Conservation (phyloP, 2,888 invertebrate species). For the Flexamia atlantica region DNA sequence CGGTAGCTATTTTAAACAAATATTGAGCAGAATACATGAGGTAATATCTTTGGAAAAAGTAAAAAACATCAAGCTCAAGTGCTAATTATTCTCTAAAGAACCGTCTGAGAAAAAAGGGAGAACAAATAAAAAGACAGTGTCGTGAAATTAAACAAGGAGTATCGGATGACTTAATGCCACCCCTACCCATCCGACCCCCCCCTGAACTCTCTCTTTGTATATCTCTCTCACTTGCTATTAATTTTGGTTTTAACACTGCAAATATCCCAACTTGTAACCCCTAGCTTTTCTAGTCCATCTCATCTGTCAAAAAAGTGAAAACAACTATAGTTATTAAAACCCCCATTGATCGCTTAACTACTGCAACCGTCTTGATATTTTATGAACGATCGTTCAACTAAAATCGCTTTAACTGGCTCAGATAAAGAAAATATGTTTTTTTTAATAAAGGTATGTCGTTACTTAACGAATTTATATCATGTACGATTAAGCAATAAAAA, state of each 20-base stretch:
- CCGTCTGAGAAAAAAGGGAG: conserved; percentile 16
- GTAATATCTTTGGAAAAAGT: neutral
- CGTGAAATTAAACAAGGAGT: conserved; percentile 34
- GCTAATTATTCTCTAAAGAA: conserved; percentile 31
- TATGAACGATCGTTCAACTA: neutral
- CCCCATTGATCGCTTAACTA: no score
- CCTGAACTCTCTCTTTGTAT: neutral
- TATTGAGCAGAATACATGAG: neutral
- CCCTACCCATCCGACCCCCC: neutral
- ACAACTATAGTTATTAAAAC: no score
- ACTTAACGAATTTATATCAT: no score
- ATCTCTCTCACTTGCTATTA: neutral
- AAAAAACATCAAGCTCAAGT: conserved; percentile 26
- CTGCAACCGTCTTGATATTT: no score
- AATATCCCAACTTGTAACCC: no score
- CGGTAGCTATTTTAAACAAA: neutral
- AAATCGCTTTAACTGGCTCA: neutral
- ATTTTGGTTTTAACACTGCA: no score
- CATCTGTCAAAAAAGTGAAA: no score
- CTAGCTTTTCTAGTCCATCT: no score
- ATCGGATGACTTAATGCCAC: conserved; percentile 28
- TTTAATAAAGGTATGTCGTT: no score
- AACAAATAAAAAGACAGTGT: conserved; percentile 30
- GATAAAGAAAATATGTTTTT: no score
- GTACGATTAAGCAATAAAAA: no score